A percentile compares a stretch with the other conserved stretches of the same genome.
These are phyloP conservation scores for Ictalurus furcatus DNA, from an alignment of 2,113 vertebrate genomes.

Conservation along the genomic window DNA sequence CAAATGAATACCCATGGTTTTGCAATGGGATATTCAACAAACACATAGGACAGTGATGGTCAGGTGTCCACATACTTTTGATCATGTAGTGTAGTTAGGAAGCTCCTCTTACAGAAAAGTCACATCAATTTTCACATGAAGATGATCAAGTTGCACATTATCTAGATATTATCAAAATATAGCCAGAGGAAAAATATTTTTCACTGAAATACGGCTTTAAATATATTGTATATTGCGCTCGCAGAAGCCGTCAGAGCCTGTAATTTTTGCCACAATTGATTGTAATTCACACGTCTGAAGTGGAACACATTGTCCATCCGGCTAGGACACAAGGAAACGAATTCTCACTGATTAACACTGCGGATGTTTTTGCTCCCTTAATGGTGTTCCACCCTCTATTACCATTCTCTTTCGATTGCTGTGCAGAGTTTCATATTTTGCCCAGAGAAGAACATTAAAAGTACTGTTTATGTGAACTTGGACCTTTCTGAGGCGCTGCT, in stretches of 20 bases:
- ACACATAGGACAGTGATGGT: not conserved
- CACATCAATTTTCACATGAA: not conserved
- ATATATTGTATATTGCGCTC: not conserved
- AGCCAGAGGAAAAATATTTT: not conserved
- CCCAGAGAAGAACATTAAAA: not conserved
- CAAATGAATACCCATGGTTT: not conserved
- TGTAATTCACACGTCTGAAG: not conserved
- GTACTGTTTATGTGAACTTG: not conserved
- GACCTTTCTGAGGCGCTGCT: not conserved
- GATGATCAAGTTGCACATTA: not conserved
- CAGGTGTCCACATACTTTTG: not conserved
- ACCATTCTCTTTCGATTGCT: not conserved
- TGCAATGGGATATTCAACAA: not conserved
- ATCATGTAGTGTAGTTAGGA: not conserved
- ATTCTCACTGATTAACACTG: constrained; percentile 19
- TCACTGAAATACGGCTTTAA: not conserved
- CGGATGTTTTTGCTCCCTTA: not conserved
- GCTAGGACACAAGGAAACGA: not conserved
- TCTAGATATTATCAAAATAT: not conserved
- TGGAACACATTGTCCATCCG: not conserved
- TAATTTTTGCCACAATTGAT: not conserved
- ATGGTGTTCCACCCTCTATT: not conserved
- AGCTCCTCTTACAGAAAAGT: not conserved
- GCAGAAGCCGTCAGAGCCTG: not conserved
- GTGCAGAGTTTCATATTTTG: not conserved